These are phyloP conservation scores for Pogonus chalceus DNA, from an alignment of 1,140 invertebrate genomes.

Conservation along the genomic window DNA sequence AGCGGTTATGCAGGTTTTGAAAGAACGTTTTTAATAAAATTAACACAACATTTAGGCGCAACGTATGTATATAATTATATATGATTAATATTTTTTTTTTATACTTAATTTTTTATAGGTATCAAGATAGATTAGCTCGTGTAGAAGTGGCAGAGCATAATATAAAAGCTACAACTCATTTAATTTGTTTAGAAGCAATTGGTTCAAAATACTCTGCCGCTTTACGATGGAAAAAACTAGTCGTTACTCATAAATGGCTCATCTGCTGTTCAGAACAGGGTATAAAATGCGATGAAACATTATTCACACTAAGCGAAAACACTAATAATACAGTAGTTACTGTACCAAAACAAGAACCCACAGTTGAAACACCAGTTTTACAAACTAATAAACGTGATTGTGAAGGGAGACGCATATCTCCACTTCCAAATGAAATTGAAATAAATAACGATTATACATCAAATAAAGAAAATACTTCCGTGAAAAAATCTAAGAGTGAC, in stretches of 20 bases:
- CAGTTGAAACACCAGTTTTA: too few relatives aligned
- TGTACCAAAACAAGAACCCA: too few relatives aligned
- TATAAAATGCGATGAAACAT: slow-evolving; percentile 13
- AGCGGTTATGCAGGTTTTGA: slow-evolving; percentile 64
- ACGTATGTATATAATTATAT: slow-evolving; percentile 35
- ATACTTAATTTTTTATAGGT: slow-evolving; percentile 23
- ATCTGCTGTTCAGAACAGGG: slow-evolving; percentile 51
- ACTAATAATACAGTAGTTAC: too few relatives aligned
- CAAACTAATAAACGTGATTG: too few relatives aligned
- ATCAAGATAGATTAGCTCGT: slow-evolving; percentile 53
- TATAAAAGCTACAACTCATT: slow-evolving; percentile 55
- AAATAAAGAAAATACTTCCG: too few relatives aligned
- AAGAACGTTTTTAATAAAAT: slow-evolving; percentile 54
- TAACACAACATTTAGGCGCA: slow-evolving; percentile 62
- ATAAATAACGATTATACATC: too few relatives aligned
- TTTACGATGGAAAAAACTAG: slow-evolving; percentile 70
- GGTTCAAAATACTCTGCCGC: slow-evolving; percentile 79
- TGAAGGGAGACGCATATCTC: too few relatives aligned
- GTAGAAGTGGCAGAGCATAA: slow-evolving; percentile 39
- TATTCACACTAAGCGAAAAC: not conserved
- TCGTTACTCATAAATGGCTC: slow-evolving; percentile 67
- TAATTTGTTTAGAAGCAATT: slow-evolving; percentile 58
- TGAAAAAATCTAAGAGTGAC: too few relatives aligned
- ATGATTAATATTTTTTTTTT: not conserved
- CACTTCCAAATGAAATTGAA: too few relatives aligned